Conservation (phyloP, 2,888 invertebrate species). For the Vandiemenella viatica region DNA sequence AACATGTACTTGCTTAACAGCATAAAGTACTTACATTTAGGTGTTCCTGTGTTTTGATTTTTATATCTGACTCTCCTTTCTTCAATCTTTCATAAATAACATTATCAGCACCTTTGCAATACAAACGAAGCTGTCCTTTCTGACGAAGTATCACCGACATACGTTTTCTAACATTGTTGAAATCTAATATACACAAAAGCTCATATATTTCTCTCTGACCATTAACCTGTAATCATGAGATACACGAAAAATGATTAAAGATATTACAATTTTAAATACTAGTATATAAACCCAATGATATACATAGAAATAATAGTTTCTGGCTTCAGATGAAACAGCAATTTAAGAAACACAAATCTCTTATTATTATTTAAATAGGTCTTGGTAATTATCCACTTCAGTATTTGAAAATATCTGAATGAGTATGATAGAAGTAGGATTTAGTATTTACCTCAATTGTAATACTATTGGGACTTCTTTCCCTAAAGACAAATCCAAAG, state of each 20-base stretch:
- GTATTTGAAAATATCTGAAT: too few species aligned
- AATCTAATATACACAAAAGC: constrained; percentile 92
- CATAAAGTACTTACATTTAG: constrained; percentile 57
- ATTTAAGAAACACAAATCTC: too few species aligned
- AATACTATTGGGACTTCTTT: constrained; percentile 81
- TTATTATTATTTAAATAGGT: too few species aligned
- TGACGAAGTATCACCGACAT: constrained; percentile 91
- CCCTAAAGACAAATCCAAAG: constrained; percentile 96
- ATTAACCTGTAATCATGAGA: constrained; percentile 39
- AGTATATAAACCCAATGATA: not conserved
- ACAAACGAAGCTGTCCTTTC: constrained; percentile 70
- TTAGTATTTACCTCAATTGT: constrained; percentile 72
- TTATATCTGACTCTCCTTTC: constrained; percentile 57
- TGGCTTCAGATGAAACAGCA: too few species aligned
- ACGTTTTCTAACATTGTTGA: constrained; percentile 96
- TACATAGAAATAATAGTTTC: too few species aligned
- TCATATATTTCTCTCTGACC: constrained; percentile 54
- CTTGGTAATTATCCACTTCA: too few species aligned
- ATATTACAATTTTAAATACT: not conserved
- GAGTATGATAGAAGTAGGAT: too few species aligned
- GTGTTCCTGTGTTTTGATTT: constrained; percentile 77
- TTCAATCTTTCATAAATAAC: constrained; percentile 89
- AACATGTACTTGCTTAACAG: too few species aligned
- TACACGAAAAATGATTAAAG: not conserved
- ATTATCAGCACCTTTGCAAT: constrained; percentile 97